A percentile compares a stretch with the other conserved stretches of the same genome.
phyloP scores from a whole-genome alignment of 2,888 invertebrate genomes.

The Kryphioiulus occultus region DNA sequence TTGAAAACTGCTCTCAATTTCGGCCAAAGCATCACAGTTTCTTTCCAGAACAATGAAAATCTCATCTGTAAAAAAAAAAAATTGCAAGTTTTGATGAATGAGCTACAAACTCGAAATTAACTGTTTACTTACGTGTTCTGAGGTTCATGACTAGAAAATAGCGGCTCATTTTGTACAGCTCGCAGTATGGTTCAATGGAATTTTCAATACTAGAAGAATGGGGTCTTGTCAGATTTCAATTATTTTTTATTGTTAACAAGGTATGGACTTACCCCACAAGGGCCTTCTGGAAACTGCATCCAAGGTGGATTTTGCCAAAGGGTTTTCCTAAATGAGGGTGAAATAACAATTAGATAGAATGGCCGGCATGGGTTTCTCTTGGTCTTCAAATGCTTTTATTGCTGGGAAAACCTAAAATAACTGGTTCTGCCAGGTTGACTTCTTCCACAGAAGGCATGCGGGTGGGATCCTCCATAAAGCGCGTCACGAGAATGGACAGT shows the following conservation, averaged over 20 bases:
- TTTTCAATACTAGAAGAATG: neutral
- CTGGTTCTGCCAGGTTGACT: slow-evolving; percentile 77
- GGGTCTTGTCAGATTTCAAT: neutral
- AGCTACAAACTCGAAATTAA: neutral
- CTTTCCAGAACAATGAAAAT: slow-evolving; percentile 3
- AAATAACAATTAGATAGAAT: neutral
- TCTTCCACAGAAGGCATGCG: slow-evolving; percentile 70
- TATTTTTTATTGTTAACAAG: neutral
- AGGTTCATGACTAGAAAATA: neutral
- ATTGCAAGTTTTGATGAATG: neutral
- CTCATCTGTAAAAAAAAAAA: neutral
- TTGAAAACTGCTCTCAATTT: slow-evolving; percentile 42
- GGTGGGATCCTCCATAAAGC: slow-evolving; percentile 70
- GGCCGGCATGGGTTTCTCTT: neutral
- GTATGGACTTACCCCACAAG: neutral
- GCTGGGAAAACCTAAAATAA: slow-evolving; percentile 66
- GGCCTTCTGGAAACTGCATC: slow-evolving; percentile 27
- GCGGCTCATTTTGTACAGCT: neutral
- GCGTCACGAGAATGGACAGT: slow-evolving; percentile 73
- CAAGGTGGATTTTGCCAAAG: neutral
- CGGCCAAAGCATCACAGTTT: neutral
- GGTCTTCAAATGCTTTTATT: neutral
- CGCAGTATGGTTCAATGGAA: neutral
- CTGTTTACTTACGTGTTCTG: neutral
- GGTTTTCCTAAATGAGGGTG: neutral